phyloP scores from a whole-genome alignment of 2,888 invertebrate species.

The Prostheceraeus crozeri region DNA sequence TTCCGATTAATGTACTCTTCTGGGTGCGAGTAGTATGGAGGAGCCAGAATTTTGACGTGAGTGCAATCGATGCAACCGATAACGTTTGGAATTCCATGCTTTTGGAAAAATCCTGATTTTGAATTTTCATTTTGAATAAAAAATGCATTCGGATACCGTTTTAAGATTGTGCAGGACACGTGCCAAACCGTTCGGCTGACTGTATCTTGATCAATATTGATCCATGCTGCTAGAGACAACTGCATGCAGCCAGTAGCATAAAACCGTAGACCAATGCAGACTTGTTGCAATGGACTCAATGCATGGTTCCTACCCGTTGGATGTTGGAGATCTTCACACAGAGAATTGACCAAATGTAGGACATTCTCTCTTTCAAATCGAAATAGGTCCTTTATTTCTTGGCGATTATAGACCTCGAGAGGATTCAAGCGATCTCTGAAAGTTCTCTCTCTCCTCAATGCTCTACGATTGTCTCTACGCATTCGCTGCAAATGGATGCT shows the following conservation, averaged over 20 bases:
- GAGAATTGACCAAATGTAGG: background rate
- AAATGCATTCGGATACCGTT: background rate
- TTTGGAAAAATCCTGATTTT: conserved; percentile 1
- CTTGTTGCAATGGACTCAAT: conserved; percentile 1
- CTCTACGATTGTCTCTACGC: no score
- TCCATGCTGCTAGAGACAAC: background rate
- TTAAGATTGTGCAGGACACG: background rate
- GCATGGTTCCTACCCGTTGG: conserved; percentile 1
- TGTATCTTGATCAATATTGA: conserved; percentile 5
- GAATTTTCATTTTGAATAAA: no score
- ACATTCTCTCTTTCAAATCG: conserved; percentile 1
- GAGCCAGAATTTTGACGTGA: conserved; percentile 3
- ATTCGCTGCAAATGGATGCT: no score
- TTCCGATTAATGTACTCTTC: conserved; percentile 15
- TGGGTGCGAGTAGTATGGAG: background rate
- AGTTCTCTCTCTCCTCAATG: background rate
- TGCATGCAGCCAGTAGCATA: conserved; percentile 2
- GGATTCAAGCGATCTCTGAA: conserved; percentile 13
- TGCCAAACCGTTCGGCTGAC: background rate
- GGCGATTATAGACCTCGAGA: background rate
- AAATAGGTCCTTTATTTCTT: conserved; percentile 21
- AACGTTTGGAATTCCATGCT: conserved; percentile 5
- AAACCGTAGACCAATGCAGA: background rate
- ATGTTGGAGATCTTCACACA: no score
- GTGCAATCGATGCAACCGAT: conserved; percentile 9